phyloP scores from a whole-genome alignment of 2,113 vertebrate genomes.

The Hydrolagus affinis region DNA sequence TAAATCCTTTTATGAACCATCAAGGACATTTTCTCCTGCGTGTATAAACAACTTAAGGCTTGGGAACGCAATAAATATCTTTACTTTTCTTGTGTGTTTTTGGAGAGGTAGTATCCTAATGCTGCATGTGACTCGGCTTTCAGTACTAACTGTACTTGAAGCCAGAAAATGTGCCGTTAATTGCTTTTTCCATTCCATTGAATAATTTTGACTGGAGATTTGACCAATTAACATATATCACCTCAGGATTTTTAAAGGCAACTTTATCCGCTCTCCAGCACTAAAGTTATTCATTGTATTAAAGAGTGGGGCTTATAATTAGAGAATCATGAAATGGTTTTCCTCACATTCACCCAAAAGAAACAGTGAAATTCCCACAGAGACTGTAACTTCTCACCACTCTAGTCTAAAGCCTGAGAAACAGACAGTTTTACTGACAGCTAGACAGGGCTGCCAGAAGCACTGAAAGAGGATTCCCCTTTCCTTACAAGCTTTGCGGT shows the following conservation, averaged over 20 bases:
- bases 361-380: constrained; percentile 56
- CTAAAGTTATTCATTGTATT: neutral
- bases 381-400: constrained; percentile 61
- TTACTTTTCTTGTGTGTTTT: neutral
- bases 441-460: constrained; percentile 40
- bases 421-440: constrained; percentile 53
- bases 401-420: constrained; percentile 40
- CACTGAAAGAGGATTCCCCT: neutral
- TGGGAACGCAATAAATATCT: neutral
- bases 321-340: constrained; percentile 42
- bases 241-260: neutral
- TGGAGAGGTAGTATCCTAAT: neutral
- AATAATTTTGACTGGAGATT: neutral
- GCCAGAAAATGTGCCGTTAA: neutral
- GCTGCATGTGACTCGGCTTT: neutral
- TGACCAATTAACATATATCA: neutral
- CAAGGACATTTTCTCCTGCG: neutral
- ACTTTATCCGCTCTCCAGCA: neutral
- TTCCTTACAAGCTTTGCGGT: constrained; percentile 7
- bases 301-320: constrained; percentile 44
- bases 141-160: neutral
- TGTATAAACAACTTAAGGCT: neutral
- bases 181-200: neutral
- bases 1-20: neutral
- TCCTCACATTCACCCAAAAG: constrained; percentile 43